Evolutionary conservation across 1,140 invertebrate species (phyloP).

Genomic region (Colletes latitarsis): DNA sequence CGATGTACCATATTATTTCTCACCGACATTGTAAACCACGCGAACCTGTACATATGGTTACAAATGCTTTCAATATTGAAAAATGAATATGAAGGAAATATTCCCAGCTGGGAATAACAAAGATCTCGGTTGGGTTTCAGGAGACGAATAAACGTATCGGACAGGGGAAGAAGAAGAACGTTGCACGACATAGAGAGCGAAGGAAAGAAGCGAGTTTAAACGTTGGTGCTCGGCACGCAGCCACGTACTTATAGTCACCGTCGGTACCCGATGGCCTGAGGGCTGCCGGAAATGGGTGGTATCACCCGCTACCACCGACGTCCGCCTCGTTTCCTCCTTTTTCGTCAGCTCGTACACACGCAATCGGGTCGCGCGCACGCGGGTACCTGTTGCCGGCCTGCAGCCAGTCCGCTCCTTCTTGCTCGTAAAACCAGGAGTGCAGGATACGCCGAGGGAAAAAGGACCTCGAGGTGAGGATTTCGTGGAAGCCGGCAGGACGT

Average conservation of each 20-base stretch:
- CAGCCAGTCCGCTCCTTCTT: constrained; percentile 38
- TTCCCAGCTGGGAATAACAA: no score
- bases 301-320: constrained; percentile 73
- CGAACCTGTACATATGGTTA: no score
- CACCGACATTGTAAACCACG: no score
- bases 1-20: no score
- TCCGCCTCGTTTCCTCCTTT: constrained; percentile 65
- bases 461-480: constrained; percentile 44
- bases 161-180: background rate
- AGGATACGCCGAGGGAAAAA: constrained; percentile 47
- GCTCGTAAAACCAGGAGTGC: constrained; percentile 41
- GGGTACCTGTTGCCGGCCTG: constrained; percentile 30
- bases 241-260: background rate
- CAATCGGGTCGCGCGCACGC: constrained; percentile 48
- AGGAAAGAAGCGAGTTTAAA: background rate
- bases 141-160: no score
- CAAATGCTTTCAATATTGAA: no score
- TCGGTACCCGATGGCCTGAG: constrained; percentile 50
- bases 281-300: constrained; percentile 75
- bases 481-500: constrained; percentile 43
- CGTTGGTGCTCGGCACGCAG: constrained; percentile 6
- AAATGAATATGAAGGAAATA: no score
- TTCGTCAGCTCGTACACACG: constrained; percentile 63
- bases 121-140: no score
- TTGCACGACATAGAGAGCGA: background rate